Conservation (phyloP, 2,888 invertebrate genomes). For the Conops quadrifasciatus region DNA sequence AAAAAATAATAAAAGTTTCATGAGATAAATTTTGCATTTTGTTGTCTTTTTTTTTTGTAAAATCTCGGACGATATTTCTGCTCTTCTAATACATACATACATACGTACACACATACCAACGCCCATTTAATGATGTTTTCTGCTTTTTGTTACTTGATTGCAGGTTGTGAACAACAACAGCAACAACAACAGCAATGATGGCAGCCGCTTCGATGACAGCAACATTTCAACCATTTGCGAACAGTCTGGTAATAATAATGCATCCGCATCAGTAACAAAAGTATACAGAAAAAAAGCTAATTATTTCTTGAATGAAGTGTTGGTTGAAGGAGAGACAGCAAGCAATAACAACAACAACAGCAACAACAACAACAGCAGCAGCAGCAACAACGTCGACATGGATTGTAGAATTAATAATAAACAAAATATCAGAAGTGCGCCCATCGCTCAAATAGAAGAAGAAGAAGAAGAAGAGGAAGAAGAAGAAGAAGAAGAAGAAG, state of each 20-base stretch:
- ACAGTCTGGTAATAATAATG: background rate
- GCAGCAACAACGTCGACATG: conserved; percentile 40
- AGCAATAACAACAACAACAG: background rate
- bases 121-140: too few species aligned
- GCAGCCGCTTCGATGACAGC: conserved; percentile 13
- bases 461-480: conserved; percentile 46
- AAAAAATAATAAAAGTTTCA: too few species aligned
- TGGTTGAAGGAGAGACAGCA: conserved; percentile 30
- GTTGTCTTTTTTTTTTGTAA: too few species aligned
- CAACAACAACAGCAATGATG: conserved; percentile 27
- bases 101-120: too few species aligned
- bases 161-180: conserved; percentile 29
- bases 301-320: conserved; percentile 34
- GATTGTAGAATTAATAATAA: conserved; percentile 19
- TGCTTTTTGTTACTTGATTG: background rate
- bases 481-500: conserved; percentile 38
- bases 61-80: too few species aligned
- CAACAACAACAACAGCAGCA: conserved; percentile 42
- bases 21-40: too few species aligned
- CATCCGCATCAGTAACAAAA: conserved; percentile 16
- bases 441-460: conserved; percentile 56
- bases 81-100: too few species aligned
- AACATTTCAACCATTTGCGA: background rate
- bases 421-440: conserved; percentile 45
- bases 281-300: background rate